Evolutionary conservation across 2,113 vertebrate genomes (phyloP).

Genomic region (Pteronura brasiliensis): DNA sequence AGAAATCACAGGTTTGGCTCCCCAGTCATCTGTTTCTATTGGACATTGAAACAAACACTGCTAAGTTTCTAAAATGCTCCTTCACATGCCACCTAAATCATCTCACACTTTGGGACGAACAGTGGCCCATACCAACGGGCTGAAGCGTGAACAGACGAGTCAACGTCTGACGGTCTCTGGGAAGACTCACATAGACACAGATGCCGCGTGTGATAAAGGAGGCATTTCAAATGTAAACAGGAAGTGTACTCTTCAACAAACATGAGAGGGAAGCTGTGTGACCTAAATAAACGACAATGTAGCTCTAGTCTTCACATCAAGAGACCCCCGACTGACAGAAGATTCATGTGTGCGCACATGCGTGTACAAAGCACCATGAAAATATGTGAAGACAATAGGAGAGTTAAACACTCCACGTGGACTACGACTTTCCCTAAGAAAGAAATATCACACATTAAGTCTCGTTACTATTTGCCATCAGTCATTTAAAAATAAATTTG

Average conservation of each 20-base stretch:
- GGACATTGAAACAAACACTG: background rate
- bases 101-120: background rate
- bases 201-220: background rate
- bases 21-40: background rate
- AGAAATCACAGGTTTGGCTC: background rate
- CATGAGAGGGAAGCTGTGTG: background rate
- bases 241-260: too few species aligned
- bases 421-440: background rate
- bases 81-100: background rate
- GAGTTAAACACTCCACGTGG: background rate
- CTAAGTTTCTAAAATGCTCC: background rate
- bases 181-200: background rate
- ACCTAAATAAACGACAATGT: background rate
- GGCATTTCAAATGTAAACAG: background rate
- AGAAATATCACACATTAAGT: background rate
- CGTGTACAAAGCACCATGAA: background rate
- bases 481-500: background rate
- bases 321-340: background rate
- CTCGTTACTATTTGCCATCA: background rate
- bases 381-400: rapidly evolving
- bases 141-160: background rate
- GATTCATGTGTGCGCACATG: rapidly evolving
- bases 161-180: background rate
- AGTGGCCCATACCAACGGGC: background rate
- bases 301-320: background rate